Conservation (phyloP, 2,888 invertebrate genomes). For the Odontocolon sp. region DNA sequence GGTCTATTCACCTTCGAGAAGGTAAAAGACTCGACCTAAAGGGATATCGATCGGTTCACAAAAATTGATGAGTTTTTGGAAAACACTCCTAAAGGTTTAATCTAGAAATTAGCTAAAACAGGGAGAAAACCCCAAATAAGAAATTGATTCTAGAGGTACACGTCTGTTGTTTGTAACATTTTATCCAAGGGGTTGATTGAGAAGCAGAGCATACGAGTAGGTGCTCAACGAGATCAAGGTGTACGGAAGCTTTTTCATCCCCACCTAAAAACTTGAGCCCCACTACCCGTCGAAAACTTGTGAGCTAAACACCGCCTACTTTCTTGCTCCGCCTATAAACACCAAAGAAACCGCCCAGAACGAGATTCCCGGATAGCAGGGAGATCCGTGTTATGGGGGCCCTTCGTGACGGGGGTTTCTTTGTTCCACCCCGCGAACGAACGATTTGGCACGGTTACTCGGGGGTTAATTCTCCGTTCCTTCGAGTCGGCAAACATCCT, state of each 20-base stretch:
- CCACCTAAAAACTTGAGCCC: constrained; percentile 21
- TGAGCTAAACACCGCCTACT: constrained; percentile 28
- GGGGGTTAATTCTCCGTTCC: constrained; percentile 67
- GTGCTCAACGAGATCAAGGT: not conserved
- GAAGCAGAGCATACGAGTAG: no score
- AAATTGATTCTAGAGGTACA: no score
- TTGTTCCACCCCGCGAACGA: constrained; percentile 45
- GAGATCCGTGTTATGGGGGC: constrained; percentile 17
- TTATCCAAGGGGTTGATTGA: no score
- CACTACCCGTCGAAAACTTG: not conserved
- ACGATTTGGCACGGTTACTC: constrained; percentile 38
- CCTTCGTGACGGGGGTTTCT: constrained; percentile 29
- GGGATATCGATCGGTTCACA: no score
- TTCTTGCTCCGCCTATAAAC: constrained; percentile 41
- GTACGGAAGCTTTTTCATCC: constrained; percentile 9
- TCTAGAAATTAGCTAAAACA: no score
- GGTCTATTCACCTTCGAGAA: not conserved
- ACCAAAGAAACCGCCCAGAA: constrained; percentile 37
- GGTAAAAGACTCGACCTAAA: not conserved
- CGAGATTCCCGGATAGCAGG: not conserved
- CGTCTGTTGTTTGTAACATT: no score
- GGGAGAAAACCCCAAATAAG: no score
- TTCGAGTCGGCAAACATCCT: constrained; percentile 71
- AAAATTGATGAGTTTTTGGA: no score
- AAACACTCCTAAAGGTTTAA: no score